Evolutionary conservation across 2,797 vertebrate species (phyloP).

Genomic region (Trematomus bernacchii): DNA sequence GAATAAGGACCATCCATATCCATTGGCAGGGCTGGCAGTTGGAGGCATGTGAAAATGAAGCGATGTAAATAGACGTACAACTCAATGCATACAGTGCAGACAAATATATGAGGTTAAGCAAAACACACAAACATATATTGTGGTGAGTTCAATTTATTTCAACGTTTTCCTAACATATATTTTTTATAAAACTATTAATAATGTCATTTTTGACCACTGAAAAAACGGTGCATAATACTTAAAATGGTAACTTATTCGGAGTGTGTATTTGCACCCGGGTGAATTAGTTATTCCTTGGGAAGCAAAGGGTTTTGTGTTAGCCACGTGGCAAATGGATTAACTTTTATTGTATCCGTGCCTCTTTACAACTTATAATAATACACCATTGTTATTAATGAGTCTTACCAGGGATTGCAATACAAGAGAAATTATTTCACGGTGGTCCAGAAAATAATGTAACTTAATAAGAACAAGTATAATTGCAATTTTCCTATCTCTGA

Average conservation of each 20-base stretch:
- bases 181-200: no score
- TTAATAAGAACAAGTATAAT: slow-evolving; percentile 80
- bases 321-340: slow-evolving; percentile 26
- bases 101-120: no score
- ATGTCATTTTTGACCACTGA: no score
- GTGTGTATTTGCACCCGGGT: no score
- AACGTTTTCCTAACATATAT: no score
- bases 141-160: no score
- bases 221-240: no score
- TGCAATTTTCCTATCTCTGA: slow-evolving; percentile 78
- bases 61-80: slow-evolving; percentile 37
- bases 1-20: slow-evolving; percentile 80
- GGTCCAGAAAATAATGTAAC: slow-evolving; percentile 77
- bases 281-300: neutral
- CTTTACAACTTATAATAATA: slow-evolving; percentile 42
- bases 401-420: slow-evolving; percentile 43
- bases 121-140: no score
- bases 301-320: neutral
- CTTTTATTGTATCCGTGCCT: slow-evolving; percentile 25
- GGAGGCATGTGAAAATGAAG: slow-evolving; percentile 82
- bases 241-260: no score
- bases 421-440: slow-evolving; percentile 72
- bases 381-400: slow-evolving; percentile 60
- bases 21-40: slow-evolving; percentile 73
- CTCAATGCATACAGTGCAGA: slow-evolving; percentile 14